Base-by-base conservation (phyloP, 2,113 vertebrate species). In the Clarias batrachus region DNA sequence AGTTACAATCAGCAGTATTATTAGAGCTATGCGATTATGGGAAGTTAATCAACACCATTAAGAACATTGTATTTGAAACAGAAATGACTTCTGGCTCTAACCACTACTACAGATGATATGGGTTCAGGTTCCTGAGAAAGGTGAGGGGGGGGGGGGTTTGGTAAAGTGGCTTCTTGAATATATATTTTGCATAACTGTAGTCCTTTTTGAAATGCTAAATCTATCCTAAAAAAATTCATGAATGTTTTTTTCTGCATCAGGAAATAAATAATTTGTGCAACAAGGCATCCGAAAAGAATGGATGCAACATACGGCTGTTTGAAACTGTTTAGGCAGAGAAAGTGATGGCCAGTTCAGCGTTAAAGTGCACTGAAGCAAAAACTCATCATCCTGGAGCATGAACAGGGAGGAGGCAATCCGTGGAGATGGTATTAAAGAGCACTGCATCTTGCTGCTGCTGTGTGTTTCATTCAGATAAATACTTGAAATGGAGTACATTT, bases 361-460 rank as follows among this genome's bases (percentile, higher is more conserved):
- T 30, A 66, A 54, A 81, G 83, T 37, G 66, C 85, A 86, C 65
- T 30, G 57, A 83, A 65, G 73, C 66, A 70, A 48, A 76, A 85
- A 81, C 85, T 86, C 63, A 37, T 86, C 84, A 56, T 21, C 0
- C 63, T 57, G 54, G 84, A 4, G 2, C 56, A 59, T 70, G 76
- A 78, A 71, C 62, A 21, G 54, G 13, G 80, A 8, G 37, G 14
- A 27, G 25, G 41, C 81, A 52, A 27, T 66, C 37, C 9, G 3
- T 82, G 41, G 62, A 52, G 62, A 82, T 48, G 77, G 25, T 59
- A 79, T 79, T 79, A 81, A 81, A 81, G 78, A 57, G 10, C 57
- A 81, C 78, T 66, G 62, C 25, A 27, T n/a, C n/a, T 66, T 48
- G 21, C 41, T 81, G 21, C 41, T 81, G 81, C 41, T 81, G 33